Percentiles rank a stretch among this genome's conserved stretches.
phyloP scores from a whole-genome alignment of 2,797 vertebrate genomes.

The Columba guinea region DNA sequence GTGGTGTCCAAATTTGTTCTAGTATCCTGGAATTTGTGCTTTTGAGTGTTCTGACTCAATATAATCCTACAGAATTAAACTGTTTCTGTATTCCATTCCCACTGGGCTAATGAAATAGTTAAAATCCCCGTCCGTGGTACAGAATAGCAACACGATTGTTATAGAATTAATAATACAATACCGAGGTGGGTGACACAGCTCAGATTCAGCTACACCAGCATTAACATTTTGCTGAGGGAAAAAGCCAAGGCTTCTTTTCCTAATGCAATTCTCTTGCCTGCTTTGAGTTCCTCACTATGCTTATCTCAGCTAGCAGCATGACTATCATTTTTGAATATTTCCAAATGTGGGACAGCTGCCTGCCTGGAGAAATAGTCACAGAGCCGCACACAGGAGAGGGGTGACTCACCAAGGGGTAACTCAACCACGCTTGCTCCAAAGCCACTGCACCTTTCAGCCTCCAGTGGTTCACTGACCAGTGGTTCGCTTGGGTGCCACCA shows the following conservation, averaged over 20 bases:
- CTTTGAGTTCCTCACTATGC: neutral
- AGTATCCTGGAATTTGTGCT: slow-evolving; percentile 50
- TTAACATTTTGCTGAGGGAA: neutral
- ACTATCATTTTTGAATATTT: neutral
- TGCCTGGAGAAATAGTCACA: neutral
- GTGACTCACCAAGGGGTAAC: neutral
- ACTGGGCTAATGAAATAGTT: slow-evolving; percentile 48
- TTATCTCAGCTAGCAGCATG: neutral
- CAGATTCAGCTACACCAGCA: slow-evolving; percentile 17
- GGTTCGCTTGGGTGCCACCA: neutral
- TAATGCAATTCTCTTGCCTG: neutral
- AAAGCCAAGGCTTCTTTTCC: slow-evolving; percentile 2
- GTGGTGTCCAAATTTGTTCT: slow-evolving; percentile 40
- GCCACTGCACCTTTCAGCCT: neutral
- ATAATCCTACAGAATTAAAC: slow-evolving; percentile 29
- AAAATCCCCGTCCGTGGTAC: neutral
- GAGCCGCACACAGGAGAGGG: neutral
- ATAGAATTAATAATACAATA: slow-evolving; percentile 48
- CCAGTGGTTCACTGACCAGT: neutral
- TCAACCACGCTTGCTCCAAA: neutral
- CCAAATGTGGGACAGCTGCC: neutral
- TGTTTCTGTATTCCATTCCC: neutral
- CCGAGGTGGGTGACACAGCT: neutral
- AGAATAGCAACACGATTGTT: slow-evolving; percentile 23
- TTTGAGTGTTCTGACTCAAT: slow-evolving; percentile 32